Percentiles rank a stretch among this genome's conserved stretches.
Conservation (phyloP, 2,888 invertebrate genomes). For the Pecten maximus region DNA sequence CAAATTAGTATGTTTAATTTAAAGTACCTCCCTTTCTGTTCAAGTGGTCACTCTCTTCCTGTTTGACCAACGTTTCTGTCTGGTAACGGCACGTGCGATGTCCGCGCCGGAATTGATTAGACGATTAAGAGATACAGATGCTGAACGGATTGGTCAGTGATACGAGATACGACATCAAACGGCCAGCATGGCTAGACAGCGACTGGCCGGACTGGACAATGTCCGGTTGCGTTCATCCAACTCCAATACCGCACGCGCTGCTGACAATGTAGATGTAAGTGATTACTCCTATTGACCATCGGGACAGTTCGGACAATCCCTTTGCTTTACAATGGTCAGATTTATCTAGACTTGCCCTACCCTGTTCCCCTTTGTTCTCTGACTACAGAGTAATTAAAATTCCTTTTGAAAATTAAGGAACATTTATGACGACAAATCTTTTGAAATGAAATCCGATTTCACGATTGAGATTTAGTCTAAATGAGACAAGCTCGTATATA, state of each 20-base stretch:
- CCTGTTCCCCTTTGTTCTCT: too few species aligned
- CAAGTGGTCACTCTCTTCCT: not conserved
- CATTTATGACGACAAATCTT: too few species aligned
- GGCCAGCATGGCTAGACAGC: not conserved
- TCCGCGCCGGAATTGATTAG: conserved; percentile 16
- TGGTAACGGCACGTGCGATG: conserved; percentile 2
- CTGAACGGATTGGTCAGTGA: not conserved
- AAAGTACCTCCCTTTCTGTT: not conserved
- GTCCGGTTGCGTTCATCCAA: not conserved
- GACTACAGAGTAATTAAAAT: too few species aligned
- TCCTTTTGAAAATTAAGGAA: too few species aligned
- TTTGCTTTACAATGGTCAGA: too few species aligned
- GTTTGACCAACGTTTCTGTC: not conserved
- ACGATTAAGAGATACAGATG: conserved; percentile 33
- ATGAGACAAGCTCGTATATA: too few species aligned
- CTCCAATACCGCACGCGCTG: not conserved
- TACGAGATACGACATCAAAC: not conserved
- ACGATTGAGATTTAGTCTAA: too few species aligned
- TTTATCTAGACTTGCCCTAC: too few species aligned
- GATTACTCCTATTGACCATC: not conserved
- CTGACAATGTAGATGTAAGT: not conserved
- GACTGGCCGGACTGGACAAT: not conserved
- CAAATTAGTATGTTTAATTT: not conserved
- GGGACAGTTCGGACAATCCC: not conserved
- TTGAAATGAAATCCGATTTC: too few species aligned